Evolutionary conservation across 1,140 invertebrate genomes (phyloP), one percentile per base, ranked within the genome.

Genomic region (Zaprionus ornatus): DNA sequence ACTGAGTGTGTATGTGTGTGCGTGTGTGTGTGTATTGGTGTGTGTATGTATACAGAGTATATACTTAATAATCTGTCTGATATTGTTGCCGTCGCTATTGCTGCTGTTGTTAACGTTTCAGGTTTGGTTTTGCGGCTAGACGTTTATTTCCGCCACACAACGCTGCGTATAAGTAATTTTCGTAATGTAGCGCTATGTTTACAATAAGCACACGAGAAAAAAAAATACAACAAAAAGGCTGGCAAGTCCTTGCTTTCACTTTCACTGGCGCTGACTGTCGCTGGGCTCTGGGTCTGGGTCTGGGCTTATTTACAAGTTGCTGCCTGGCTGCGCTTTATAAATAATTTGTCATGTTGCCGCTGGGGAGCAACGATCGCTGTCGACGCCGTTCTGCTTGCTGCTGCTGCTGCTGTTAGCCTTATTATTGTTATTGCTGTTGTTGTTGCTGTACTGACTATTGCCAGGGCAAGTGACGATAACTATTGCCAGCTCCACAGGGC

Each of bases 291-390:
- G n/a, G 27, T 6, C 59, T 61, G 25, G 9, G 10, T 65, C 37
- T 40, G 19, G 23, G 52, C 67, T 70, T 75, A 75, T 75, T 71
- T 75, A 87, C 84, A 80, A 88, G 80, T 87, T 87, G 84, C 80
- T 80, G 70, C 55, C 56, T 62, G 65, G 37, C 42, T 45, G 45
- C 69, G 27, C 62, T 74, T 80, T 78, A 78, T 83, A 83, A 80
- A 83, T 80, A 75, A 83, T 88, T 87, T 72, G 71, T 54, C 74
- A 79, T 79, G 62, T 35, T 64, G 77, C 68, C 71, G 71, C 68
- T 76, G 62, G 32, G 77, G 57, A 61, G 67, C 76, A 62, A 73
- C 48, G 63, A 40, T 67, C 57, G 35, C 50, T 68, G 52, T 17
- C 55, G 63, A 13, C 29, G 64, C 19, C 29, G 29, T 32, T 32